Percentiles rank a stretch among this genome's conserved stretches.
Evolutionary conservation across 2,797 vertebrate genomes (phyloP).

Genomic region (Champsocephalus gunnari): DNA sequence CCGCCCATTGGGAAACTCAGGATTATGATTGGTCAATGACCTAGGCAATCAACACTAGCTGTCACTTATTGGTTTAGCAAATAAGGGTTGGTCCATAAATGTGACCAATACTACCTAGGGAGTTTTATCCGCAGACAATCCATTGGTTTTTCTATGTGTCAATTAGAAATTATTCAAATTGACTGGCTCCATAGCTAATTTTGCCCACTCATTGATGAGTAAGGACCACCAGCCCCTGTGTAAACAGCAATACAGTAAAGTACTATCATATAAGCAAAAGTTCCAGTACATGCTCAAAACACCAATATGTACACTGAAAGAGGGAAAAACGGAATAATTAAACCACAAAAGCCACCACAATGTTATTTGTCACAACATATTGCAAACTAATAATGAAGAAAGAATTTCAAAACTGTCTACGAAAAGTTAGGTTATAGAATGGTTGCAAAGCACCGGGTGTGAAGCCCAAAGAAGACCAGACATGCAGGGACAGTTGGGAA

Average conservation of each 20-base stretch:
- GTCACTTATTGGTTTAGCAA: slow-evolving; percentile 65
- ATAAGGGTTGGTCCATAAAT: slow-evolving; percentile 64
- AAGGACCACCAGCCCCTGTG: slow-evolving; percentile 68
- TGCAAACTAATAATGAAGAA: not conserved
- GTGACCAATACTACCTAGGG: slow-evolving; percentile 56
- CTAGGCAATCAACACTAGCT: slow-evolving; percentile 53
- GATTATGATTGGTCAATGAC: slow-evolving; percentile 50
- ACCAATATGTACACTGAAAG: not conserved
- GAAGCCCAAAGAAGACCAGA: slow-evolving; percentile 30
- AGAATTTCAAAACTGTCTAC: not conserved
- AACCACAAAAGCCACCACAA: not conserved
- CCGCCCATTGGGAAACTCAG: slow-evolving; percentile 41
- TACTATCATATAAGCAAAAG: slow-evolving; percentile 40
- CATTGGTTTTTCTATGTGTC: slow-evolving; percentile 72
- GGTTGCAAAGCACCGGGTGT: slow-evolving; percentile 26
- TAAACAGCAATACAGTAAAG: slow-evolving; percentile 59
- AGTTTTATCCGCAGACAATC: slow-evolving; percentile 54
- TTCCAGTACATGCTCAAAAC: slow-evolving; percentile 22
- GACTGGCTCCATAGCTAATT: slow-evolving; percentile 69
- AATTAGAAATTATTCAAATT: slow-evolving; percentile 68
- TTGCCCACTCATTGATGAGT: slow-evolving; percentile 81
- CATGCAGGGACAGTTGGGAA: slow-evolving; percentile 25
- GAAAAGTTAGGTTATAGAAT: not conserved
- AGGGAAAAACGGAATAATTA: not conserved
- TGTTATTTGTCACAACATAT: not conserved